Base-by-base conservation (phyloP, 2,888 invertebrate species). In the Pristionchus japonicus region DNA sequence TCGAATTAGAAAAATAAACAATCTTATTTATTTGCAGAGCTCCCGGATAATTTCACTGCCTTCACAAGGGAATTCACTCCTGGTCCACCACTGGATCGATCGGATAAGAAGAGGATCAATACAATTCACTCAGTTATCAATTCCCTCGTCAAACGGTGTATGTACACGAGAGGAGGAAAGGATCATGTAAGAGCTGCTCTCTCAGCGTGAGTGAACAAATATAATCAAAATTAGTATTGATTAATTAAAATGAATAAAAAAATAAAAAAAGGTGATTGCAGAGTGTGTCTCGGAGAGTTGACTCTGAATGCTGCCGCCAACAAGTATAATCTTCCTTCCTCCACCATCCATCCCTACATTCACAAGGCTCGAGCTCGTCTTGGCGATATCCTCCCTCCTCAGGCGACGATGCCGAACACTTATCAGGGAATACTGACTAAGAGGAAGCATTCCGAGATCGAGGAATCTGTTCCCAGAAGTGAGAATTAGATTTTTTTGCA, bases 321-420 rank as follows among this genome's bases (percentile, higher is more conserved):
- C 43, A 77, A 77, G 47, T 77, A n/a, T 47, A 77, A 77, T 27
- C n/a, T 77, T 1, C 77, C 77, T 47, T n/a, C 70, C 2, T 70
- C 86, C 23, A 74, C 86, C 49, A n/a, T 86, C 34, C 70, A 70
- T 34, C 70, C 86, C 34, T 86, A 86, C 74, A 23, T 70, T 0
- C 20, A 23, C 37, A 70, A 74, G 43, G 86, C 86, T 1, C n/a
- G 74, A 17, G 1, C 11, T 9, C 40, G 20, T 13, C 74, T 86
- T 4, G 86, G 86, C 0, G 23, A 37, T 20, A 9, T 70, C 17
- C 74, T 86, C 23, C 86, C 86, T 34, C 86, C 86, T 20, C 86
- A 86, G 31, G 86, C 85, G 17, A 0, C 6, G 43, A 17, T 27
- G 15, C 85, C 85, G 1, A 37, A n/a, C 6, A 9, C 57, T 0